Conservation (phyloP, 2,113 vertebrate genomes). For the Parus major region DNA sequence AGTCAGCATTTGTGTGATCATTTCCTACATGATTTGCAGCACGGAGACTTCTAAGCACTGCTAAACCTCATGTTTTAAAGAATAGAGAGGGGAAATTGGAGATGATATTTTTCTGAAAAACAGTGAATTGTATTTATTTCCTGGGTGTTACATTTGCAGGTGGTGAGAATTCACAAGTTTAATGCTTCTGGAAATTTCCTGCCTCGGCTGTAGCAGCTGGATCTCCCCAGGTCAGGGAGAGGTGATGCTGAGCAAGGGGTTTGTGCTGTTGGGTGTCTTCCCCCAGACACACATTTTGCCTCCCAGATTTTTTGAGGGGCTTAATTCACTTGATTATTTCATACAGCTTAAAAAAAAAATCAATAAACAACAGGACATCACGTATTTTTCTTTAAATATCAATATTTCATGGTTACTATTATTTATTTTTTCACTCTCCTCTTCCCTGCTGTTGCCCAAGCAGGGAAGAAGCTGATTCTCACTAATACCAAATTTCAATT, state of each 20-base stretch:
- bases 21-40: neutral
- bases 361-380: neutral
- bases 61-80: neutral
- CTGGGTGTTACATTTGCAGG: neutral
- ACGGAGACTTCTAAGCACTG: neutral
- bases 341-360: neutral
- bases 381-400: neutral
- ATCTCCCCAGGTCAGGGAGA: neutral
- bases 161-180: neutral
- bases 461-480: neutral
- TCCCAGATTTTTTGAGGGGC: neutral
- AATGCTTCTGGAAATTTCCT: neutral
- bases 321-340: neutral
- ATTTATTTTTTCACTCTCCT: neutral
- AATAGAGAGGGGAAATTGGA: fast-evolving
- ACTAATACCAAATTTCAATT: neutral
- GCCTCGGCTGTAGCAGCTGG: neutral
- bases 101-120: neutral
- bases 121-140: neutral
- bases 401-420: neutral
- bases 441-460: neutral
- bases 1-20: neutral
- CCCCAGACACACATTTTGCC: neutral
- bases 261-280: fast-evolving
- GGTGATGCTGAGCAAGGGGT: neutral